Evolutionary conservation across 2,797 vertebrate genomes (phyloP), one percentile per base, ranked within the genome.

Genomic region (Phataginus tricuspis): DNA sequence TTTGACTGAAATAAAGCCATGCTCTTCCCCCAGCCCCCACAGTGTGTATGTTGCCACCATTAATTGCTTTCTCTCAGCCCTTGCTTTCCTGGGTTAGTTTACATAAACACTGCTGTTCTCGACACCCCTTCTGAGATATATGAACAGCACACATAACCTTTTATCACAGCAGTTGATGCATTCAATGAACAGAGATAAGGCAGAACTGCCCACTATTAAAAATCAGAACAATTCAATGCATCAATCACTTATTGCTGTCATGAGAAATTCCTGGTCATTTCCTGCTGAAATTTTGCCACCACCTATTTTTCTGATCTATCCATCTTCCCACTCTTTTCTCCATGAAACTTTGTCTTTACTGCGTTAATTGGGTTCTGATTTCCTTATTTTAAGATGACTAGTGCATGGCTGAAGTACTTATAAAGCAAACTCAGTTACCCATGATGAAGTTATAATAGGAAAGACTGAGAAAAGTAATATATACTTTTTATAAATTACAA

Each of bases 61-160:
- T 98, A 98, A 98, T 97, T 98, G 97, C 97, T 97, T 97, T 98
- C 98, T 96, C 97, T 92, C 91, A 97, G 87, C 75, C 72, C 75
- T 64, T 42, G 31, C 61, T 94, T 95, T 94, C 75, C 16, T 75
- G 95, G 96, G 94, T 97, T 94, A 75, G 97, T 98, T 98, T 98
- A 99, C 98, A 97, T 95, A 95, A 98, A 98, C 97, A 95, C 92
- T 84, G 96, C 95, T 96, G 98, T 98, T 98, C 98, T 19, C 34
- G 97, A 96, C 96, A 90, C 71, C 80, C 87, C 94, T 10, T 79
- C 1, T 69, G 34, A 97, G 90, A 97, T 93, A 64, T 53, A 91
- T 91, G 92, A 90, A 90, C 64, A 92, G 96, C 75, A 59, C 90
- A 91, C 90, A 91, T 74, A 91, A 98, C 96, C 98, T 98, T 97